A percentile compares a stretch with the other conserved stretches of the same genome.
Conservation (phyloP, 2,797 vertebrate species). For the Nyctibius grandis region DNA sequence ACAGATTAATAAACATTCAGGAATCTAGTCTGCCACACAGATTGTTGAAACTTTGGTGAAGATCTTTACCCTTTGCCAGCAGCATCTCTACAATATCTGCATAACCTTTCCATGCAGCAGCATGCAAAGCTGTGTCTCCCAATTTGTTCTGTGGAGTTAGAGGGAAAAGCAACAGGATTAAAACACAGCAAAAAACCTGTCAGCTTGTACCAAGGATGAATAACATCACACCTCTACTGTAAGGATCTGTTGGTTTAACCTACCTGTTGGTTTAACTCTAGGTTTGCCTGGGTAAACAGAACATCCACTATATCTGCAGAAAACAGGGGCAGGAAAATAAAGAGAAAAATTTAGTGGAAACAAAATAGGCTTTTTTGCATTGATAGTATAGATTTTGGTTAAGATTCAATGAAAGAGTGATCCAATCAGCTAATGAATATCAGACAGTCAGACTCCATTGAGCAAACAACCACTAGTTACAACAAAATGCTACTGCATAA, state of each 20-base stretch:
- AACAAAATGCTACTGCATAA: background rate
- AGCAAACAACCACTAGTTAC: background rate
- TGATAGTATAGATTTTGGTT: background rate
- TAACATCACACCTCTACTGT: background rate
- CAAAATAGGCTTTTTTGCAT: background rate
- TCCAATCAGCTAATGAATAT: background rate
- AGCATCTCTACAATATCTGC: slow-evolving; percentile 96
- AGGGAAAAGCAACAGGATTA: slow-evolving; percentile 47
- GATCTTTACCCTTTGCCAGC: slow-evolving; percentile 84
- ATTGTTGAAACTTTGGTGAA: slow-evolving; percentile 33
- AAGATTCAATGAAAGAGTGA: background rate
- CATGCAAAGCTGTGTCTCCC: slow-evolving; percentile 94
- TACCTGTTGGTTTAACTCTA: slow-evolving; percentile 98
- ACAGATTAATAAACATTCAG: background rate
- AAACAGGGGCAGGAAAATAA: background rate
- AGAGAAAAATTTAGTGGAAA: background rate
- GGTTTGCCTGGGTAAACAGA: slow-evolving; percentile 84
- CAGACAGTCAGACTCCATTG: background rate
- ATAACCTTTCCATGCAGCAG: slow-evolving; percentile 98
- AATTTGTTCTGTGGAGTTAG: slow-evolving; percentile 89
- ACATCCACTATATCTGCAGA: slow-evolving; percentile 91
- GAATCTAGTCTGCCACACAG: background rate
- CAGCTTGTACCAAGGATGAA: background rate
- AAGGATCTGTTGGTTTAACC: background rate
- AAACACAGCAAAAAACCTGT: slow-evolving; percentile 15